Percentiles rank a stretch among this genome's conserved stretches.
Evolutionary conservation across 64 coral and sea anemone genomes (phyloP).

Genomic region (Montipora sp.): DNA sequence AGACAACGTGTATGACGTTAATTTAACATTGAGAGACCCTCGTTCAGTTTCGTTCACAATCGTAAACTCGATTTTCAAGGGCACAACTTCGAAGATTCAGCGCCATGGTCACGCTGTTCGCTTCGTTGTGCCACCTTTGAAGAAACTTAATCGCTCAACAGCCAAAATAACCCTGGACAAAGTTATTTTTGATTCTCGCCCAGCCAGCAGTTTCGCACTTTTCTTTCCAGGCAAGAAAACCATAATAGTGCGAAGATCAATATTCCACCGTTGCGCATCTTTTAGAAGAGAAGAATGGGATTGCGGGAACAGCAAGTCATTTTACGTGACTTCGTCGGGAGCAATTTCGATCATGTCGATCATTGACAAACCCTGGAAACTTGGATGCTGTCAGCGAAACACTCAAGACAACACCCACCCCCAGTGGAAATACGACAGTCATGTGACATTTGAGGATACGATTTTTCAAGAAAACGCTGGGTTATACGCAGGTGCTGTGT

Average conservation of each 20-base stretch:
- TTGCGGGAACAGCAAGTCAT: neutral
- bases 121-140: neutral
- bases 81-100: neutral
- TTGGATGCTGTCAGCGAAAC: slow-evolving; percentile 5
- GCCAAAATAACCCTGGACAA: neutral
- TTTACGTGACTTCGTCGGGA: slow-evolving; percentile 11
- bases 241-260: neutral
- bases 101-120: neutral
- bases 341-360: slow-evolving; percentile 2
- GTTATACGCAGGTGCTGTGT: neutral
- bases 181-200: slow-evolving; percentile 12
- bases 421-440: slow-evolving; percentile 2
- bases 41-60: neutral
- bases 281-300: neutral
- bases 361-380: slow-evolving; percentile 9
- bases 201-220: slow-evolving; percentile 11
- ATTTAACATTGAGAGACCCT: neutral
- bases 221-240: slow-evolving; percentile 20
- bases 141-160: neutral
- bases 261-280: slow-evolving; percentile 9
- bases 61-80: neutral
- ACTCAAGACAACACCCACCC: slow-evolving; percentile 8
- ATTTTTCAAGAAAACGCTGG: slow-evolving; percentile 36
- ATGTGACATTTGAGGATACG: slow-evolving; percentile 49
- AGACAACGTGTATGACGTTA: neutral